Percentiles rank a stretch among this genome's conserved stretches.
Conservation (phyloP, 2,797 vertebrate genomes). For the Graptemys geographica region DNA sequence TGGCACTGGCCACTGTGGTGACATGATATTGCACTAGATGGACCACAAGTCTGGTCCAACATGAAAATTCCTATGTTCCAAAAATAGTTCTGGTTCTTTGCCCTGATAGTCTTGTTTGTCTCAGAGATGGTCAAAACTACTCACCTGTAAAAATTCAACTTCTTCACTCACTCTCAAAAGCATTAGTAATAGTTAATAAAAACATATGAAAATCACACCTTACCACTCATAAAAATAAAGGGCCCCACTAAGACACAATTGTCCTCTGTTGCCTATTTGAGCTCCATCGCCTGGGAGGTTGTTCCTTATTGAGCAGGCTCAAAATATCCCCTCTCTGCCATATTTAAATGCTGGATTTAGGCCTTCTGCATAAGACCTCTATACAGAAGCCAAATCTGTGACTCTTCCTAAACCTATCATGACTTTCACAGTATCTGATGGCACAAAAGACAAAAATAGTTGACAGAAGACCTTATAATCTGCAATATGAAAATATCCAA, state of each 20-base stretch:
- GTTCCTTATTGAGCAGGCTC: background rate
- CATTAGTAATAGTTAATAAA: background rate
- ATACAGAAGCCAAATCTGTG: background rate
- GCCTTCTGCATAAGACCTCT: background rate
- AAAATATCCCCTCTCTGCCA: background rate
- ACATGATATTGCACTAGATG: background rate
- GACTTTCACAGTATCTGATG: background rate
- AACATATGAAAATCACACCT: background rate
- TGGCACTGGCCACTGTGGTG: background rate
- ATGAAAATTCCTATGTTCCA: background rate
- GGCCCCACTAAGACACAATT: background rate
- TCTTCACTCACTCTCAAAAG: background rate
- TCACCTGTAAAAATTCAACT: background rate
- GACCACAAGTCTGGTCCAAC: background rate
- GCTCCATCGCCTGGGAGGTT: background rate
- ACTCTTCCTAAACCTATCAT: fast-evolving
- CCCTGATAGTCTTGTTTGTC: background rate
- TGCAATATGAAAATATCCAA: background rate
- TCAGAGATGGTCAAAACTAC: background rate
- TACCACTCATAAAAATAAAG: background rate
- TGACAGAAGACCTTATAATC: background rate
- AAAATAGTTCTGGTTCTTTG: background rate
- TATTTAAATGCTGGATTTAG: background rate
- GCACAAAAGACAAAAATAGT: background rate
- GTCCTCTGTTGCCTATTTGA: background rate